These are phyloP conservation scores for Oncorhynchus tshawytscha DNA, from an alignment of 2,113 vertebrate genomes.

Conservation along the genomic window DNA sequence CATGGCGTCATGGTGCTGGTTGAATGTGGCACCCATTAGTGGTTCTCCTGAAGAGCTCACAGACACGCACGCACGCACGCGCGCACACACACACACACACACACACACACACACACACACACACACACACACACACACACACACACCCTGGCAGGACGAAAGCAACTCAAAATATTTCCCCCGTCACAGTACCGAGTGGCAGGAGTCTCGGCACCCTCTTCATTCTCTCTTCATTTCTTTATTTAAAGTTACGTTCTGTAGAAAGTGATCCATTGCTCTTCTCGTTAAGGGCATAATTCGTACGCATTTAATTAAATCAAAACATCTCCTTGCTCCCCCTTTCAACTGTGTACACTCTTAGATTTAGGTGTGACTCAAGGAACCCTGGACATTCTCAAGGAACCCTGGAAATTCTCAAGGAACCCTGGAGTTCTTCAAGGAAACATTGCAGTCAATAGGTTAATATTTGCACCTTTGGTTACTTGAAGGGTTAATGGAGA, in stretches of 20 bases:
- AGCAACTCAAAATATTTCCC: slow-evolving; percentile 66
- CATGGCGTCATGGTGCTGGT: slow-evolving; percentile 56
- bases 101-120: too few species aligned
- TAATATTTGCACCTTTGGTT: too few species aligned
- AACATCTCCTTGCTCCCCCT: slow-evolving; percentile 37
- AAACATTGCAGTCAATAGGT: too few species aligned
- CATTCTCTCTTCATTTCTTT: not conserved
- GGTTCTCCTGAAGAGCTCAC: slow-evolving; percentile 59
- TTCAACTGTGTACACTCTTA: too few species aligned
- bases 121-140: slow-evolving; percentile 8
- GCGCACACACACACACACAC: too few species aligned
- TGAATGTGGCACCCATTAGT: slow-evolving; percentile 73
- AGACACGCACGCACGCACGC: too few species aligned
- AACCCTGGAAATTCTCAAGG: too few species aligned
- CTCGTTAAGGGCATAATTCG: slow-evolving; percentile 60
- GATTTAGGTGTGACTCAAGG: too few species aligned
- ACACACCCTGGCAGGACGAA: slow-evolving; percentile 34
- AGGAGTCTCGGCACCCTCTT: not conserved
- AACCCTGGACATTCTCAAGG: too few species aligned
- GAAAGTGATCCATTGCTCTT: slow-evolving; percentile 60
- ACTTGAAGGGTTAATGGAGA: too few species aligned
- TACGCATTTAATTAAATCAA: slow-evolving; percentile 59
- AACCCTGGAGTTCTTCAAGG: too few species aligned
- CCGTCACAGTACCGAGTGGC: slow-evolving; percentile 38
- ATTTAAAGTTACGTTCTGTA: slow-evolving; percentile 27